Evolutionary conservation across 2,797 vertebrate species (phyloP), one percentile per base, ranked within the genome.

Genomic region (Lindbergichthys nudifrons): DNA sequence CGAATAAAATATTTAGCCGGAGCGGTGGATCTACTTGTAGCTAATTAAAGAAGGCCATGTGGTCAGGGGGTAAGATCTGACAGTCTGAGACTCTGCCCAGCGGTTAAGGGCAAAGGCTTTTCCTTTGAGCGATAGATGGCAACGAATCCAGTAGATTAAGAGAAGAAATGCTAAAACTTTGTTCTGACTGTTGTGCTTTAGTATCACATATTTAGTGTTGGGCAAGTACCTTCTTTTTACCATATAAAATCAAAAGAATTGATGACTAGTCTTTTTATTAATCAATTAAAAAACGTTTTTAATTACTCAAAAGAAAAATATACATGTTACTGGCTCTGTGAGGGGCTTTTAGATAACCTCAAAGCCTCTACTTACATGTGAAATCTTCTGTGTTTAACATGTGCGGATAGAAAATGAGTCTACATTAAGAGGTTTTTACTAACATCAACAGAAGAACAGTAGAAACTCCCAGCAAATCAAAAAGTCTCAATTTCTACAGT

Each of bases 1-100:
- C 70, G 75, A 76, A 90, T 88, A 59, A 88, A 90, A 89, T 82
- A 88, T 87, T 89, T 70, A 79, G 68, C 75, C 62, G 36, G 18
- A 79, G 72, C 8, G 0, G 19, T 70, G 74, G 73, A 77, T 80
- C 62, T 63, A 79, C 68, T 76, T 81, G 73, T 68, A 72, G 66
- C 72, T 87, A 89, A 92, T 90, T 89, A 91, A 59, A 80, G 51
- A 60, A 79, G 69, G 68, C 18, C 65, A 63, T 59, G 67, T 21
- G 70, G 67, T 75, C 59, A 74, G 73, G 30, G 50, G 58, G 43
- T 4, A 47, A 64, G 57, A 76, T 60, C 23, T 66, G 42, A 66
- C 47, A 46, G 26, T 59, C 18, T 39, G 15, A 19, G 36, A 48
- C 48, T 78, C 11, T 36, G 42, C 63, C 13, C 16, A 46, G 23